These are phyloP conservation scores for Drosophila erecta DNA, from an alignment of 1,140 invertebrate genomes.

Conservation along the genomic window DNA sequence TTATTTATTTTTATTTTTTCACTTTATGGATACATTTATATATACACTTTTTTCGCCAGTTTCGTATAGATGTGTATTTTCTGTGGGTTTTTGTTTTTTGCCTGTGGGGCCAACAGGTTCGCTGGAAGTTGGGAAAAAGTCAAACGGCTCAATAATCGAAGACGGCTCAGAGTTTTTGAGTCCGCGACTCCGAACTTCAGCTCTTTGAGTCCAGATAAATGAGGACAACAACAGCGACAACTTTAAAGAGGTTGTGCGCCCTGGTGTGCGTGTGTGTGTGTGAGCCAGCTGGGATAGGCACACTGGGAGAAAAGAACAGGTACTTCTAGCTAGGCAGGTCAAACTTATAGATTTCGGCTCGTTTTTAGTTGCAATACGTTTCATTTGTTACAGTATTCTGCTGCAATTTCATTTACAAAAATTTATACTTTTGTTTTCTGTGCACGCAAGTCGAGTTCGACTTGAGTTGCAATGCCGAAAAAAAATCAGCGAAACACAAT, in stretches of 20 bases:
- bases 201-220: slow-evolving; percentile 67
- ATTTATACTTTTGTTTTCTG: neutral
- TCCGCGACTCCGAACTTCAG: slow-evolving; percentile 42
- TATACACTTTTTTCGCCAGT: slow-evolving; percentile 24
- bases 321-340: too few species aligned
- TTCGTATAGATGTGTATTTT: slow-evolving; percentile 13
- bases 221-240: slow-evolving; percentile 79
- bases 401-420: neutral
- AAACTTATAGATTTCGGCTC: too few species aligned
- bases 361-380: neutral
- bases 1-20: too few species aligned
- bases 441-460: neutral
- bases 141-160: slow-evolving; percentile 79
- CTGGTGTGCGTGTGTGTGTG: slow-evolving; percentile 42
- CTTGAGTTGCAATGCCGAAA: slow-evolving; percentile 6
- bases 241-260: slow-evolving; percentile 77
- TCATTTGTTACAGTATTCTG: neutral
- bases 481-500: slow-evolving; percentile 9
- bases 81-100: slow-evolving; percentile 35
- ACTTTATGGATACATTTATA: slow-evolving; percentile 2
- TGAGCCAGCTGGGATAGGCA: slow-evolving; percentile 60
- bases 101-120: slow-evolving; percentile 74
- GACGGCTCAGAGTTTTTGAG: slow-evolving; percentile 45
- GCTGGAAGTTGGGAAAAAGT: slow-evolving; percentile 62
- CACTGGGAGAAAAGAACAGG: slow-evolving; percentile 10